Percentiles rank a stretch among this genome's conserved stretches.
These are phyloP conservation scores for Lepus europaeus DNA, from an alignment of 2,113 vertebrate species.

Conservation along the genomic window DNA sequence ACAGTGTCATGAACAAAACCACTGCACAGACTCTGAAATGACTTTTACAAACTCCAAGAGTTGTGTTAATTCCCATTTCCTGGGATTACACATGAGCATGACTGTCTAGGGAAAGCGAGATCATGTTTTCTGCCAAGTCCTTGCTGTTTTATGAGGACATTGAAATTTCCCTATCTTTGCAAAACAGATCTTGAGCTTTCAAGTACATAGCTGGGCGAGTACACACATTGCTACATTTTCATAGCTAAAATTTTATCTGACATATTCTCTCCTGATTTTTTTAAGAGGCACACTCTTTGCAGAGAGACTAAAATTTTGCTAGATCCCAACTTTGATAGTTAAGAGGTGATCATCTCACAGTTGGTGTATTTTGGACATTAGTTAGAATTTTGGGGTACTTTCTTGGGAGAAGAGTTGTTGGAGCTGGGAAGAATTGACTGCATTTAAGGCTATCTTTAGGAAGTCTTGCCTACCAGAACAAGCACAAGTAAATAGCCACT, in stretches of 20 bases:
- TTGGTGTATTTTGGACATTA: conserved; percentile 1
- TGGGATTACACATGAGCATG: conserved; percentile 60
- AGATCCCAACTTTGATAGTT: not conserved
- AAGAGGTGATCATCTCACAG: not conserved
- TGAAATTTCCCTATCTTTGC: conserved; percentile 43
- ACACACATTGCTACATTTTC: not conserved
- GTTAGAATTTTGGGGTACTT: not conserved
- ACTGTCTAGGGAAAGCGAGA: not conserved
- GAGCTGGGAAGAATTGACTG: not conserved
- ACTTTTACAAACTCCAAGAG: conserved; percentile 58
- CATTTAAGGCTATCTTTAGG: conserved; percentile 8
- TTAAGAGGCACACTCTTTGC: not conserved
- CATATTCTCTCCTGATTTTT: not conserved
- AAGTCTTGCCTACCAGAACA: not conserved
- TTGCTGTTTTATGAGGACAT: conserved; percentile 38
- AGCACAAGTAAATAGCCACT: not conserved
- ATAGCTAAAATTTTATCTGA: conserved; percentile 30
- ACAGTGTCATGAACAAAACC: conserved; percentile 71
- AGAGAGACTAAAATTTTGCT: conserved; percentile 1
- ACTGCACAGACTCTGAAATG: conserved; percentile 59
- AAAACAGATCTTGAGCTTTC: conserved; percentile 71
- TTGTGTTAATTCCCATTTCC: conserved; percentile 71
- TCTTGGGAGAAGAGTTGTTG: not conserved
- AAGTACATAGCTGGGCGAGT: conserved; percentile 24
- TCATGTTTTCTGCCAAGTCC: conserved; percentile 45